These are phyloP conservation scores for Atractosteus spatula DNA, from an alignment of 2,113 vertebrate genomes.

Conservation along the genomic window DNA sequence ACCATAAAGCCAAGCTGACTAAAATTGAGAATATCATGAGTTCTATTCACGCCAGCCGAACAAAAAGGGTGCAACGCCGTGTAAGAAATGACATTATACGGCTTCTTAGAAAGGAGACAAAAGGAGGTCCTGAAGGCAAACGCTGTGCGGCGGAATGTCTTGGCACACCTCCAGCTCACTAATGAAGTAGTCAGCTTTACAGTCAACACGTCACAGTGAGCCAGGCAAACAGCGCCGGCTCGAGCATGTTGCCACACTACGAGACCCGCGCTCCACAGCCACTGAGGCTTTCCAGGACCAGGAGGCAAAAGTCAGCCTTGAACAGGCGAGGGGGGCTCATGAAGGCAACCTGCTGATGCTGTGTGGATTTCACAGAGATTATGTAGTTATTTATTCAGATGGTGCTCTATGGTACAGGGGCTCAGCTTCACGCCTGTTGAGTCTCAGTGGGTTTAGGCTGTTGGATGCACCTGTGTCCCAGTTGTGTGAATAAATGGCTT, in stretches of 20 bases:
- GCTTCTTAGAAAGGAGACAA: constrained; percentile 31
- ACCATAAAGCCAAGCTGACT: constrained; percentile 5
- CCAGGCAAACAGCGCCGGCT: not conserved
- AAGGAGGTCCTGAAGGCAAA: constrained; percentile 38
- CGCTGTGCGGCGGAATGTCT: constrained; percentile 33
- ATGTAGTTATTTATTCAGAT: constrained; percentile 21
- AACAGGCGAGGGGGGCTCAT: not conserved
- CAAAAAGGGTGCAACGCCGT: constrained; percentile 28
- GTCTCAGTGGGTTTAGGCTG: constrained; percentile 5
- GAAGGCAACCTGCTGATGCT: not conserved
- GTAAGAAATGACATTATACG: constrained; percentile 32
- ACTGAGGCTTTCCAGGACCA: not conserved
- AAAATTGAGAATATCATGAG: constrained; percentile 17
- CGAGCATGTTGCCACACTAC: not conserved
- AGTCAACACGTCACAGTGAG: constrained; percentile 28
- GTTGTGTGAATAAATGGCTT: not conserved
- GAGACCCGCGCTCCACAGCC: not conserved
- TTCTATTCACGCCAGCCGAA: constrained; percentile 18
- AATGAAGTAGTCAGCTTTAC: constrained; percentile 49
- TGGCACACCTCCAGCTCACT: constrained; percentile 45
- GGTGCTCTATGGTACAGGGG: not conserved
- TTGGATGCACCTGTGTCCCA: constrained; percentile 17
- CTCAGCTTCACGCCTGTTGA: constrained; percentile 14
- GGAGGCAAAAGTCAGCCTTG: constrained; percentile 1
- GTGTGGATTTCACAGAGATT: constrained; percentile 14